Evolutionary conservation across 2,797 vertebrate species (phyloP), one percentile per base, ranked within the genome.

Genomic region (Mallotus villosus): DNA sequence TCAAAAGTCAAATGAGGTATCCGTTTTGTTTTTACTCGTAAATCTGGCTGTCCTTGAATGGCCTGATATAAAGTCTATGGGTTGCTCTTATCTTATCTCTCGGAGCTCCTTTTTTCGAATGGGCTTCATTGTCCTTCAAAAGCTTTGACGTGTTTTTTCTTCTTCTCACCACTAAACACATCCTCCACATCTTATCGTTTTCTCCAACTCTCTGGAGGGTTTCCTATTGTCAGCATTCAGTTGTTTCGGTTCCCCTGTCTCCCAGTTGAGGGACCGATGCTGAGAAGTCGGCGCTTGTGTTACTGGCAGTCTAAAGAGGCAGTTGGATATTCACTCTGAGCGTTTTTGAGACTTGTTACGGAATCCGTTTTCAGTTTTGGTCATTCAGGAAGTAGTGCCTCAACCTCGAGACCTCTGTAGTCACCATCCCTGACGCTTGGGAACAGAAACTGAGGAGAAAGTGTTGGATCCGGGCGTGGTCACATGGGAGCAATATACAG

Each of bases 241-340:
- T 2, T 57, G 61, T 76, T 69, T 77, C 59, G 68, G 46, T 76
- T 69, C 12, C 59, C 65, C 71, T 81, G 11, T 46, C 11, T 46
- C 41, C 72, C 82, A 70, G 77, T 68, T 67, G 21, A 70, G 61
- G 74, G 76, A 64, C 67, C 68, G 67, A n/a, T 63, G 64, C 70
- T 78, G 82, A 67, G 76, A 90, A 89, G 63, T 75, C 77, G 88
- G 90, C 14, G 65, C 88, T 88, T 90, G 79, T 90, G 85, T 91
- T 78, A 74, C 72, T 81, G 82, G 32, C 66, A 61, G 57, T 21
- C 25, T 74, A 60, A 75, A 75, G 74, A 78, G 75, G 77, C 81
- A 82, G 71, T 77, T 5, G 67, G 86, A 74, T 46, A 66, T 67
- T 71, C n/a, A 64, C 73, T 76, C 63, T 74, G 72, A 81, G 78